Evolutionary conservation across 2,113 vertebrate species (phyloP), one percentile per base, ranked within the genome.

Genomic region (Campylomormyrus numenius): DNA sequence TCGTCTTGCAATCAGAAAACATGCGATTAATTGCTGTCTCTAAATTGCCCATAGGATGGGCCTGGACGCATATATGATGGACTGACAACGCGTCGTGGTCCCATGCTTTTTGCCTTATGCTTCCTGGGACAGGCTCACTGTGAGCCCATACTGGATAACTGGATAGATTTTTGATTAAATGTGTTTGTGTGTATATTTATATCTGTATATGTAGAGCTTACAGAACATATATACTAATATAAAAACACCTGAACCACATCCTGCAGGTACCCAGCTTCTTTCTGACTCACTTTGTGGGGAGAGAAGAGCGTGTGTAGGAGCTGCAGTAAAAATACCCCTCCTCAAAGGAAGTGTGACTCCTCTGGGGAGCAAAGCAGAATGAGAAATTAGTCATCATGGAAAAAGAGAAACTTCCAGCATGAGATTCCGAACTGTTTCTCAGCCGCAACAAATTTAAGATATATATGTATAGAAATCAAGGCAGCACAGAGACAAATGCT

Each of bases 321-420:
- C 88, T 27, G 19, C 66, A 27, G 42, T 77, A 89, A 89, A 89
- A 89, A 74, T 80, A 80, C 48, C 87, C 53, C 52, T 62, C 35
- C 39, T 62, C 46, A 49, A 88, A 31, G 62, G 10, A 74, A 74
- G 88, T 24, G 17, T 6, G 21, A 46, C 42, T 70, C 27, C 88
- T 88, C 58, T 27, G 31, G 88, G 88, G 88, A 74, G 53, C 10
- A 66, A 58, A 62, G 6, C 35, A 4, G 42, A 88, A 39, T 45
- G 58, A 49, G 88, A 49, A 74, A 88, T 88, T 88, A 70, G 88
- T 88, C 88, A 88, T 74, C 24, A 1, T 11, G 24, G 62, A 50
- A 56, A 27, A 27, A 35, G 56, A 50, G 56, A 62, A 50, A 42
- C 50, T 66, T 42, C 35, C 56, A 62, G 39, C 87, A 42, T 45